Evolutionary conservation across 2,797 vertebrate species (phyloP).

Genomic region (Pipistrellus kuhlii): DNA sequence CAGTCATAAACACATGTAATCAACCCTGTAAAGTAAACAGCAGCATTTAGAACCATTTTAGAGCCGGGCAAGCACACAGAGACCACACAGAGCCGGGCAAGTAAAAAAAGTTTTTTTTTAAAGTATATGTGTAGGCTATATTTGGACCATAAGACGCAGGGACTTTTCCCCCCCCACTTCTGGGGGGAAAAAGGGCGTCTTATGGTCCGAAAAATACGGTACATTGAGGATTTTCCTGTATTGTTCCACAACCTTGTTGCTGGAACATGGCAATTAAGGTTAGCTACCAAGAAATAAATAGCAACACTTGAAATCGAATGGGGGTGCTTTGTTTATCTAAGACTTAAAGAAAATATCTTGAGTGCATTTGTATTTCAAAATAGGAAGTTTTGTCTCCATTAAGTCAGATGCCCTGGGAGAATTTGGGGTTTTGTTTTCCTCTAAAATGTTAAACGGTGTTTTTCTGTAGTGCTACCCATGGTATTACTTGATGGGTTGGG

Average conservation of each 20-base stretch:
- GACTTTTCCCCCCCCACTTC: too few species aligned
- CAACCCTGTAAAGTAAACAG: too few species aligned
- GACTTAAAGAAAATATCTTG: slow-evolving; percentile 17
- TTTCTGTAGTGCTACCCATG: not conserved
- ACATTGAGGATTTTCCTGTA: not conserved
- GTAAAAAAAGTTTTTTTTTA: too few species aligned
- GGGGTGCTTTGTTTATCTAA: slow-evolving; percentile 5
- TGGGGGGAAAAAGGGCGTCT: too few species aligned
- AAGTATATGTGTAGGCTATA: too few species aligned
- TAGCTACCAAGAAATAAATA: slow-evolving; percentile 50
- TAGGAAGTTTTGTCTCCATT: slow-evolving; percentile 1
- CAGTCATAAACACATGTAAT: too few species aligned
- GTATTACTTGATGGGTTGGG: not conserved
- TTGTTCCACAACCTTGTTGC: slow-evolving; percentile 2
- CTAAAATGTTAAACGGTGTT: not conserved
- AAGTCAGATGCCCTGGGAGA: slow-evolving; percentile 38
- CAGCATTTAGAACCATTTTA: too few species aligned
- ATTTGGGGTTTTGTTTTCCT: slow-evolving; percentile 46
- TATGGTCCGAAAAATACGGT: too few species aligned
- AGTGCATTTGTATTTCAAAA: slow-evolving; percentile 50
- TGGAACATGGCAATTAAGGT: slow-evolving; percentile 48
- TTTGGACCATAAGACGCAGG: too few species aligned
- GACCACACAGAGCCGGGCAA: too few species aligned
- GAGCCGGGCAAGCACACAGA: too few species aligned
- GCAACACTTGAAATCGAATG: slow-evolving; percentile 54